Base-by-base conservation (phyloP, 2,888 invertebrate species). In the Latheticus oryzae region DNA sequence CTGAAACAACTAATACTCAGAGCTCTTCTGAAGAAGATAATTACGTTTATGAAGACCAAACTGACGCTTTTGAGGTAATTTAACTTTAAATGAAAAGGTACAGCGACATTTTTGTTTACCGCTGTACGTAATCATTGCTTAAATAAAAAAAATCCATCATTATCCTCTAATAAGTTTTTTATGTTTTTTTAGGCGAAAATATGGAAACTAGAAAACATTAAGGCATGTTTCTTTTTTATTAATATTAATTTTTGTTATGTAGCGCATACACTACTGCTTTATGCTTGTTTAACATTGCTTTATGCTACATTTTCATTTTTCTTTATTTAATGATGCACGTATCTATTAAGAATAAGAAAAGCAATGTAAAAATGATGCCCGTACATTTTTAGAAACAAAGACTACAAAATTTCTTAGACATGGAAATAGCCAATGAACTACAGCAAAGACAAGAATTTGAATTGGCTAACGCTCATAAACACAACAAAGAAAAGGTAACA, bases 391-490 rank as follows among this genome's bases (percentile, higher is more conserved):
- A 85, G 84, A 82, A 82, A 71, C 79, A 81, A 69, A 82, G 80
- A 65, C 76, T 80, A 66, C 78, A 78, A 71, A 82, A 83, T 57
- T 79, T 83, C 65, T 69, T 84, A 57, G 81, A 82, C 67, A 79
- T 84, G 28, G 89, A 90, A 69, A 83, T 82, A 68, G 84, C 85
- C 65, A 86, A 89, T 66, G 84, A 85, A 65, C 77, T 85, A 53
- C 80, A 85, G 53, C 82, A 86, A 61, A 81, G 83, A 67, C 85
- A 86, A 74, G 89, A 90, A 76, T 79, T 84, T 24, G 84, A 85
- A 75, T 75, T 87, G 61, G 87, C 89, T 57, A 83, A 80, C 68
- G 82, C 83, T 37, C 81, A 85, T 54, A 87, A 86, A 77, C 76
- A 80, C 54, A 85, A 87, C 69, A 84, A 83, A 72, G 83, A 86